Evolutionary conservation across 2,888 invertebrate genomes (phyloP).

Genomic region (Serrognathus titanus): DNA sequence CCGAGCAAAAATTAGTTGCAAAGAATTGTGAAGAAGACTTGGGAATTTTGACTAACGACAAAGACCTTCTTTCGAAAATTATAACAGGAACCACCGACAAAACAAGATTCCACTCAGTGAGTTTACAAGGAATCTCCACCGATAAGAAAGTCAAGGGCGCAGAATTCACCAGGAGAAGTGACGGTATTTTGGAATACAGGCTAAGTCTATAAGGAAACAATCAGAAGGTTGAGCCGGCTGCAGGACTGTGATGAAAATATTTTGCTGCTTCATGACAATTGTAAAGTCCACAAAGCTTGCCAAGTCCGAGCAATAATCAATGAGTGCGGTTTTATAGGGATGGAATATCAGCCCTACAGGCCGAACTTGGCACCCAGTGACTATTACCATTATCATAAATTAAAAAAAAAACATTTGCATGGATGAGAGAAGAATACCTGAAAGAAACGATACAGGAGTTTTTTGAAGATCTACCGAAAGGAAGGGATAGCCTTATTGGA

Average conservation of each 20-base stretch:
- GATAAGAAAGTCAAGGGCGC: neutral
- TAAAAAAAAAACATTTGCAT: too few relatives aligned
- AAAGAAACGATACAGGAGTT: neutral
- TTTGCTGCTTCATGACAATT: neutral
- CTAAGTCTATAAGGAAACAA: neutral
- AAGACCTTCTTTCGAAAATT: neutral
- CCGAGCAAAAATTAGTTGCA: neutral
- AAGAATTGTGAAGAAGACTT: neutral
- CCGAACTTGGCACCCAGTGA: neutral
- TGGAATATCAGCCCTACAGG: neutral
- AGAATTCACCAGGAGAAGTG: neutral
- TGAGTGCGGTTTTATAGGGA: neutral
- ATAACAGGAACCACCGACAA: neutral
- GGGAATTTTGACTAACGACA: neutral
- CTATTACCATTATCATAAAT: neutral
- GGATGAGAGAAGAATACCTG: neutral
- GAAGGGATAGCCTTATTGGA: too few relatives aligned
- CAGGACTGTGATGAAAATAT: neutral
- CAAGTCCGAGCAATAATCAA: conserved; percentile 1
- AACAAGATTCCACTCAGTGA: too few relatives aligned
- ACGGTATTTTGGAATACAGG: neutral
- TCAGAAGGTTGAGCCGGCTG: neutral
- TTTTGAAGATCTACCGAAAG: neutral
- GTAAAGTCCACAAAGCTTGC: neutral
- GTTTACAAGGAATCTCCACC: too few relatives aligned